These are phyloP conservation scores for Cyrtodaria siliqua DNA, from an alignment of 2,888 invertebrate species.

Conservation along the genomic window DNA sequence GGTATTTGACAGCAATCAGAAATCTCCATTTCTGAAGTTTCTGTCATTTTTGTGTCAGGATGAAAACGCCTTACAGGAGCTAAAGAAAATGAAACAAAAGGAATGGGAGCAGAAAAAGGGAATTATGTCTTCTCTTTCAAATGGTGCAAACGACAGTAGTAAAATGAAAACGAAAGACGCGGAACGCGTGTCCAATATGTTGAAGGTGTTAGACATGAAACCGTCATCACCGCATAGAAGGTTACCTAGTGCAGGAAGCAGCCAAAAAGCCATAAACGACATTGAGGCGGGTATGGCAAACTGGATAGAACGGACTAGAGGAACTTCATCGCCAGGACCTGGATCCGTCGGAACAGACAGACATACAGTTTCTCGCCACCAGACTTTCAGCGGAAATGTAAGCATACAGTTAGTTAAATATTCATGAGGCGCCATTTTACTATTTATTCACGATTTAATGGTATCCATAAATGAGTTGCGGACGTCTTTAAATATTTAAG, in stretches of 20 bases:
- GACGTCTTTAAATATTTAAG: too few relatives aligned
- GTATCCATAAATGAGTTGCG: too few relatives aligned
- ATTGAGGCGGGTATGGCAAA: slow-evolving; percentile 59
- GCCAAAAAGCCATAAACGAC: slow-evolving; percentile 61
- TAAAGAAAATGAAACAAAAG: slow-evolving; percentile 55
- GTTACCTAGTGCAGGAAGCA: slow-evolving; percentile 64
- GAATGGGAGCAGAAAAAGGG: slow-evolving; percentile 47
- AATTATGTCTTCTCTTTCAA: neutral
- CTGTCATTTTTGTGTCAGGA: slow-evolving; percentile 77
- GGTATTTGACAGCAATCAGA: slow-evolving; percentile 50
- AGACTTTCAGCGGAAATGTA: slow-evolving; percentile 16
- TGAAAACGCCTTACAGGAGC: slow-evolving; percentile 55
- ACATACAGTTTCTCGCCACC: neutral
- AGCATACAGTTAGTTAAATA: too few relatives aligned
- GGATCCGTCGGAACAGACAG: neutral
- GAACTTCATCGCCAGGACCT: slow-evolving; percentile 33
- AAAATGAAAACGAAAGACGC: slow-evolving; percentile 51
- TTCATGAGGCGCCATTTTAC: too few relatives aligned
- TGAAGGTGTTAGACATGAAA: slow-evolving; percentile 66
- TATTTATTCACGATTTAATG: too few relatives aligned
- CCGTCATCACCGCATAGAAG: slow-evolving; percentile 40
- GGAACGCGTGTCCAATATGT: slow-evolving; percentile 57
- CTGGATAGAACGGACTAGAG: slow-evolving; percentile 54
- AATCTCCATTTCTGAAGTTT: slow-evolving; percentile 72
- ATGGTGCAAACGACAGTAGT: slow-evolving; percentile 10